Percentiles rank a stretch among this genome's conserved stretches.
Conservation (phyloP, 2,888 invertebrate genomes). For the Temnothorax rugatulus region DNA sequence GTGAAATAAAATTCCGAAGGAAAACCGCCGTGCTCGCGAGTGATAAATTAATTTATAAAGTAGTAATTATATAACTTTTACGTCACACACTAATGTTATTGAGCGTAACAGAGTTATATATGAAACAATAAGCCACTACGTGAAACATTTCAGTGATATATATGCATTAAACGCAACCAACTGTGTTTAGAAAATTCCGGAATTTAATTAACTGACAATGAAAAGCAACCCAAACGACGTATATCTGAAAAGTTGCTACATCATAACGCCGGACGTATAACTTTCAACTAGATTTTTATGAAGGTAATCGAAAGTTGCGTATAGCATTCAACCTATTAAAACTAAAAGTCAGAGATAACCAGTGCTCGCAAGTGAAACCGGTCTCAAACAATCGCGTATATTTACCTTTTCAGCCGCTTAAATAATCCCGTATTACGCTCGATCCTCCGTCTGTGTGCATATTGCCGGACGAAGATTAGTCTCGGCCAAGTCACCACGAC, state of each 20-base stretch:
- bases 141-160: slow-evolving; percentile 1
- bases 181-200: not conserved
- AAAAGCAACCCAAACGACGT: not conserved
- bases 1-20: not conserved
- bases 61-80: not conserved
- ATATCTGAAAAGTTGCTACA: slow-evolving; percentile 22
- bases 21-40: not conserved
- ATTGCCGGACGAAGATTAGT: slow-evolving; percentile 49
- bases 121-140: not conserved
- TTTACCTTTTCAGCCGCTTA: slow-evolving; percentile 5
- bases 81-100: not conserved
- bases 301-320: not conserved
- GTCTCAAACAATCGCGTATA: slow-evolving; percentile 28
- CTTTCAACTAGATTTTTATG: slow-evolving; percentile 18
- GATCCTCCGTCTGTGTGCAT: slow-evolving; percentile 7
- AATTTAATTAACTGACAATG: slow-evolving; percentile 4
- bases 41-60: slow-evolving; percentile 16
- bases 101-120: not conserved
- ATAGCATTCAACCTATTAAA: not conserved
- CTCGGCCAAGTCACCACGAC: slow-evolving; percentile 64
- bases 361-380: not conserved
- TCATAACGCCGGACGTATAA: not conserved
- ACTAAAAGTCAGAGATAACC: not conserved
- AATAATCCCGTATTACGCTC: slow-evolving; percentile 37
- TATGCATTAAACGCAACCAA: not conserved